Conservation (phyloP, 53 echinoderm and acorn worm genomes). For the Crossaster papposus region DNA sequence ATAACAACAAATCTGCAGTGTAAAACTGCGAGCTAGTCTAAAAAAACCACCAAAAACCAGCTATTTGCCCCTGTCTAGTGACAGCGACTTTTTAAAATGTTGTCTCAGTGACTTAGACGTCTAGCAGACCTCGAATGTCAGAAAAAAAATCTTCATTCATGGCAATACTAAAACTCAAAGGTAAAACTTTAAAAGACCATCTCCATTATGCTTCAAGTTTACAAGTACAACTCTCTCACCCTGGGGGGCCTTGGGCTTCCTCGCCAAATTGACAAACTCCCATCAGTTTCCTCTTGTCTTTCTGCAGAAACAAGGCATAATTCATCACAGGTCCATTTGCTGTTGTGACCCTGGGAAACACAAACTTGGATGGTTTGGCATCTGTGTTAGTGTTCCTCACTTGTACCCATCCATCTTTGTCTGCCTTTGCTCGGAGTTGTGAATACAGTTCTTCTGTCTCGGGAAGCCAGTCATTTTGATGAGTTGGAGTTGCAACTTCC, state of each 20-base stretch:
- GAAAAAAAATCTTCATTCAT: not conserved
- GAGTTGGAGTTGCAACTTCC: not conserved
- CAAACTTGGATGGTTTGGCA: not conserved
- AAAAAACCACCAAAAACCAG: not conserved
- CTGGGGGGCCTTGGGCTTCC: conserved; percentile 38
- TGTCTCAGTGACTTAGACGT: not conserved
- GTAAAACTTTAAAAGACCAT: too few species aligned
- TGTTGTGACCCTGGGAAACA: not conserved
- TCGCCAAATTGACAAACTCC: conserved; percentile 56
- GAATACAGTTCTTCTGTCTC: conserved; percentile 34
- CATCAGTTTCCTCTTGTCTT: not conserved
- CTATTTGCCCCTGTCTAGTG: too few species aligned
- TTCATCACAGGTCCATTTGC: conserved; percentile 42
- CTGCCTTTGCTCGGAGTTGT: conserved; percentile 1
- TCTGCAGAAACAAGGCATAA: conserved; percentile 24
- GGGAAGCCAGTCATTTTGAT: conserved; percentile 33
- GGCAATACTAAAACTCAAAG: too few species aligned
- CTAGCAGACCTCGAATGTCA: not conserved
- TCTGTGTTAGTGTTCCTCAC: conserved; percentile 17
- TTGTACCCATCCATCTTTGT: conserved; percentile 14
- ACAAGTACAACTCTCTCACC: conserved; percentile 15
- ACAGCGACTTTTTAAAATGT: too few species aligned
- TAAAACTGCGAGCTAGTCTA: too few species aligned
- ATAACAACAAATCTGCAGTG: too few species aligned
- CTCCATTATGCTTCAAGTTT: too few species aligned